Evolutionary conservation across 2,888 invertebrate genomes (phyloP).

Genomic region (Lycia hirtaria): DNA sequence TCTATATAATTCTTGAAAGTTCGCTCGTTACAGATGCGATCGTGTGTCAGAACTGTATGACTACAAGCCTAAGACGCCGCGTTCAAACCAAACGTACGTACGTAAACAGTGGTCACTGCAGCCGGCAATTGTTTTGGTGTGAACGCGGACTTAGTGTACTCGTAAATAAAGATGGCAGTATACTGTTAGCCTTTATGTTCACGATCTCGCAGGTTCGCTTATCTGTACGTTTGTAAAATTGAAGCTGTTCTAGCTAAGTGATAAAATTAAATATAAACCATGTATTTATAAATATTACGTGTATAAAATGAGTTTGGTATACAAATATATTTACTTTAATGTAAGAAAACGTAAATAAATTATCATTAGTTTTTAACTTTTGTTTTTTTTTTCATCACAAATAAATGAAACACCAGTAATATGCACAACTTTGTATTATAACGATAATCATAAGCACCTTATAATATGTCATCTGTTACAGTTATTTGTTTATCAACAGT

Average conservation of each 20-base stretch:
- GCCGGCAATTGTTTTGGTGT: no score
- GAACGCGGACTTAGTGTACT: no score
- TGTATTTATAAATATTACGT: slow-evolving; percentile 45
- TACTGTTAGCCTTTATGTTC: neutral
- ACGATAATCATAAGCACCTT: slow-evolving; percentile 86
- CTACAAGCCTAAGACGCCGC: no score
- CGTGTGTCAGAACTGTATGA: no score
- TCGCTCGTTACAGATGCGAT: no score
- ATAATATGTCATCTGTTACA: slow-evolving; percentile 83
- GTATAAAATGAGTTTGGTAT: slow-evolving; percentile 39
- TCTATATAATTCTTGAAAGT: no score
- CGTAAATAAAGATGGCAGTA: neutral
- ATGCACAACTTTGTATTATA: slow-evolving; percentile 86
- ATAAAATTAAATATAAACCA: slow-evolving; percentile 28
- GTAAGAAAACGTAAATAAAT: slow-evolving; percentile 42
- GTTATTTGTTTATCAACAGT: slow-evolving; percentile 80
- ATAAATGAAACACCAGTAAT: slow-evolving; percentile 55
- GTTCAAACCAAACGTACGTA: no score
- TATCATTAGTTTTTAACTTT: slow-evolving; percentile 39
- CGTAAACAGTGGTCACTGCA: no score
- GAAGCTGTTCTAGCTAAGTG: slow-evolving; percentile 5
- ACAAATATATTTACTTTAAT: slow-evolving; percentile 38
- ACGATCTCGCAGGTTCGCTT: slow-evolving; percentile 3
- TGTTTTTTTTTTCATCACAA: neutral
- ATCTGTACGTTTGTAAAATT: neutral